Evolutionary conservation across 2,113 vertebrate genomes (phyloP), one percentile per base, ranked within the genome.

Genomic region (Eleginops maclovinus): DNA sequence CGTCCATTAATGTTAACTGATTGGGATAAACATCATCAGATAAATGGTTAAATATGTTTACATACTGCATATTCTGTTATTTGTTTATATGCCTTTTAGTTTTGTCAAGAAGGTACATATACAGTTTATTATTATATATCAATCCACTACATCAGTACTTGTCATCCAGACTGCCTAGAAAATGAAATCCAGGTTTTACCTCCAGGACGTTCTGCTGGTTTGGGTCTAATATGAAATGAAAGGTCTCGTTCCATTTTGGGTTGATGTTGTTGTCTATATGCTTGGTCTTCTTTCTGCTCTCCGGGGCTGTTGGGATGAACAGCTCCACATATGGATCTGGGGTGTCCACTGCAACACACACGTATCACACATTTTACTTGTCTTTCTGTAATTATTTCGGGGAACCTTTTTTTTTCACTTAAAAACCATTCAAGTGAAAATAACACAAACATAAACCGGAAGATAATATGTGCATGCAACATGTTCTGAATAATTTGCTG

Each of bases 291-390:
- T 97, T 98, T 75, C 97, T 95, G 94, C 96, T 97, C 62, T 98
- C 97, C 0, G 97, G 97, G 31, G 97, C 96, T 0, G 96, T 95
- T 0, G 96, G 95, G 79, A 99, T 97, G 93, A 96, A 98, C 66
- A 99, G 92, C 79, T 98, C 97, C 92, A 99, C 96, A 0, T 99
- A 99, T 0, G 98, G 98, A 79, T 99, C 97, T 31, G 98, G 97
- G 26, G 97, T 99, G 87, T 99, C 98, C 86, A 99, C 98, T 99
- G 77, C 0, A 72, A 65, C 15, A 50, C 60, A 77, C 16, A 62
- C 22, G 31, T 36, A 36, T 36, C 8, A 36, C 8, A 36, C 31
- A 36, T 36, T 7, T 36, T 1, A 36, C 8, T 36, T 8, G 64
- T 19, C 46, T 1, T n/a, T 26, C 28, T 58, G 15, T 28, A 53